A percentile compares a stretch with the other conserved stretches of the same genome.
These are phyloP conservation scores for Chromobotia macracanthus DNA, from an alignment of 2,797 vertebrate genomes.

Conservation along the genomic window DNA sequence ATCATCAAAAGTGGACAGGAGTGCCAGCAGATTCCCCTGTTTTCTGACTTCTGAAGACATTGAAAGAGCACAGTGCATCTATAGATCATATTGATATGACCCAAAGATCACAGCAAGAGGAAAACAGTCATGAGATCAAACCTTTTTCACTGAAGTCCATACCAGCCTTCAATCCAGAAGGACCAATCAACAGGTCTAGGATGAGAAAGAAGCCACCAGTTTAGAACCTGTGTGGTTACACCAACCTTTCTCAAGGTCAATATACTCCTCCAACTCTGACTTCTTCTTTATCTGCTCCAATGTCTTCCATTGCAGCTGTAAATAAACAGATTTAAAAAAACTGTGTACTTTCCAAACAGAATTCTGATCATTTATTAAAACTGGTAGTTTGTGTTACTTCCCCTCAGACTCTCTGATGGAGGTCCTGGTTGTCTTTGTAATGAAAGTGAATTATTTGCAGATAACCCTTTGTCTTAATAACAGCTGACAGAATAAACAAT, in stretches of 20 bases:
- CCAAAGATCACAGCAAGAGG: neutral
- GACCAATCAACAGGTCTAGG: slow-evolving; percentile 82
- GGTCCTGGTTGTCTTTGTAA: slow-evolving; percentile 86
- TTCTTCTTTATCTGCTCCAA: slow-evolving; percentile 83
- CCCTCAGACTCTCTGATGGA: slow-evolving; percentile 83
- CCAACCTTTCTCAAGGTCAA: slow-evolving; percentile 87
- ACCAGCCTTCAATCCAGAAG: slow-evolving; percentile 85
- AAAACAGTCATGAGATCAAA: slow-evolving; percentile 57
- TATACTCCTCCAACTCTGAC: slow-evolving; percentile 81
- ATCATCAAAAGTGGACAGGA: slow-evolving; percentile 74
- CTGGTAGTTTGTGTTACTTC: slow-evolving; percentile 90
- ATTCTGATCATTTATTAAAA: neutral
- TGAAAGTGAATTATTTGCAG: slow-evolving; percentile 88
- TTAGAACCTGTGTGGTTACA: neutral
- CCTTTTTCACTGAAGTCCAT: slow-evolving; percentile 85
- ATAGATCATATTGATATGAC: neutral
- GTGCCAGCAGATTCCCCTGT: slow-evolving; percentile 77
- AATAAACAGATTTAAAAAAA: neutral
- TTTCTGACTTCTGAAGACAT: slow-evolving; percentile 68
- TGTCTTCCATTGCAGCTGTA: slow-evolving; percentile 88
- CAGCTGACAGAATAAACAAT: slow-evolving; percentile 63
- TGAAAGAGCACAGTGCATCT: slow-evolving; percentile 16
- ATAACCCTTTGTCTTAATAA: slow-evolving; percentile 82
- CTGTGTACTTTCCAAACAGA: slow-evolving; percentile 2
- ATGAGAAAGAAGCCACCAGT: neutral